phyloP scores from a whole-genome alignment of 2,113 vertebrate genomes.

The Paralichthys olivaceus region DNA sequence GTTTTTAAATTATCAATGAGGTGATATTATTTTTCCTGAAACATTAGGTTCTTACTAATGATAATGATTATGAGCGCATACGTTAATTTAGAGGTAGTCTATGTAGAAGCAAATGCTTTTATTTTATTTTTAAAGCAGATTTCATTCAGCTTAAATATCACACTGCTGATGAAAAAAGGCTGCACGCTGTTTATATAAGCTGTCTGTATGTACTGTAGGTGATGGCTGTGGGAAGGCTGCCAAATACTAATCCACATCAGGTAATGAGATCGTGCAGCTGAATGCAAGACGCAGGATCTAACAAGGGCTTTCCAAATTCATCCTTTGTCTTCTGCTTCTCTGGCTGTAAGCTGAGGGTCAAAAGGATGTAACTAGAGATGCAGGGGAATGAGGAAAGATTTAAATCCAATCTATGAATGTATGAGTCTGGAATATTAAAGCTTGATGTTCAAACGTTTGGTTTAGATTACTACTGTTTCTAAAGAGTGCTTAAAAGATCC shows the following conservation, averaged over 20 bases:
- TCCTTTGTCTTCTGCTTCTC: conserved; percentile 26
- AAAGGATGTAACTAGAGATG: conserved; percentile 17
- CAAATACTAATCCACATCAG: conserved; percentile 42
- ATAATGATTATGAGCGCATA: too few species aligned
- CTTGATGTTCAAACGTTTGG: not conserved
- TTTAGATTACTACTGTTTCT: not conserved
- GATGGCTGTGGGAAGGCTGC: conserved; percentile 32
- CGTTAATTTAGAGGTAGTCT: too few species aligned
- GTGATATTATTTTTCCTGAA: not conserved
- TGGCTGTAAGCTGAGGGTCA: conserved; percentile 51
- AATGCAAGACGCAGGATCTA: conserved; percentile 48
- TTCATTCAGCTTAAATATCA: not conserved
- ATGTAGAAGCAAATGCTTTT: too few species aligned
- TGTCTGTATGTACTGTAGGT: not conserved
- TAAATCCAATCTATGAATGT: conserved; percentile 19
- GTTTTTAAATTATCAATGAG: not conserved
- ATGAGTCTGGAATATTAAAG: conserved; percentile 36
- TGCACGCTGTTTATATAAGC: not conserved
- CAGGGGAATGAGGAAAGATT: conserved; percentile 5
- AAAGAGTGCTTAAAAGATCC: not conserved
- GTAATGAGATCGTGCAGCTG: conserved; percentile 55
- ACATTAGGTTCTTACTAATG: not conserved
- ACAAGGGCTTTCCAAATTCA: conserved; percentile 36
- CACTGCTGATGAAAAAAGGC: not conserved
- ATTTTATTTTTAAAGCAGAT: not conserved